phyloP scores from a whole-genome alignment of 64 coral and sea anemone genomes.

The Dendronephthya gigantea region DNA sequence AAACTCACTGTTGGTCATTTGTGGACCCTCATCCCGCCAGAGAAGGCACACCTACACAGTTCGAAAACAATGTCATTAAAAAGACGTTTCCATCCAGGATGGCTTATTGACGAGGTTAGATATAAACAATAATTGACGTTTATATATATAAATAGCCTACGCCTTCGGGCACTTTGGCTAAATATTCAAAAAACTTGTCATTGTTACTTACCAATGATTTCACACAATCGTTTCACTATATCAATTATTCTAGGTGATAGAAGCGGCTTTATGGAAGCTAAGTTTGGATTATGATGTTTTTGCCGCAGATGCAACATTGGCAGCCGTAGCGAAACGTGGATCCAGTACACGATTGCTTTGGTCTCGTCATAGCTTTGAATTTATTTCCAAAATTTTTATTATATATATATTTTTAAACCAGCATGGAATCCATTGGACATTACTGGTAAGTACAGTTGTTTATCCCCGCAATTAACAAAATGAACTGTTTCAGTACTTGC shows the following conservation, averaged over 20 bases:
- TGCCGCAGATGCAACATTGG: slow-evolving; percentile 19
- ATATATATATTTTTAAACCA: not conserved
- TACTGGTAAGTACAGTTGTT: no score
- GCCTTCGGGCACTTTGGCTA: not conserved
- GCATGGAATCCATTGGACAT: not conserved
- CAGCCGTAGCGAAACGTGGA: not conserved
- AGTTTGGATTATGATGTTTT: not conserved
- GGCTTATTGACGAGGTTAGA: slow-evolving; percentile 18
- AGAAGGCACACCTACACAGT: not conserved
- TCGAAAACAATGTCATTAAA: not conserved
- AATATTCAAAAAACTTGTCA: no score
- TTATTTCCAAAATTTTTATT: not conserved
- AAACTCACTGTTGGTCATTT: slow-evolving; percentile 33
- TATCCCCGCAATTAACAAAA: no score
- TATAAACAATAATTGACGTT: not conserved
- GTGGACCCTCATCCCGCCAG: slow-evolving; percentile 43
- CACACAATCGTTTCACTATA: not conserved
- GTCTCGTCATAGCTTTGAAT: not conserved
- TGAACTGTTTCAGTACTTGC: no score
- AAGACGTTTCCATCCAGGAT: slow-evolving; percentile 6
- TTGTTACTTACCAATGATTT: not conserved
- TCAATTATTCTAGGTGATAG: slow-evolving; percentile 13
- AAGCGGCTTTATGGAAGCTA: slow-evolving; percentile 14
- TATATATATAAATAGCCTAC: not conserved
- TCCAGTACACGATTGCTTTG: slow-evolving; percentile 5